Evolutionary conservation across 2,888 invertebrate genomes (phyloP).

Genomic region (Alviniconcha strummeri): DNA sequence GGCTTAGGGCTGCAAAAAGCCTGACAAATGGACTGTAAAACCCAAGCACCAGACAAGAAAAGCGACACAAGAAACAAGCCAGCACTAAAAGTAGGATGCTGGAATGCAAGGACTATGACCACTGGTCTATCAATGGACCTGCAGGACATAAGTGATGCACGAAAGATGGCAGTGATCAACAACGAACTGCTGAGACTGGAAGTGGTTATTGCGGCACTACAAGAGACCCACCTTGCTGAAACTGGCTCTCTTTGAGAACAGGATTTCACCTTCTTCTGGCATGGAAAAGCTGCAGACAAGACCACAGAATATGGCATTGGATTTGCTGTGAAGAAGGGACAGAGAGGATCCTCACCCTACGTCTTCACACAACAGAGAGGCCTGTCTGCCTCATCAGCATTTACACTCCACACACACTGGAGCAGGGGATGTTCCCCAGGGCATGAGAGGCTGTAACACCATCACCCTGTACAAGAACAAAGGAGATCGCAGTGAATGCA

Average conservation of each 20-base stretch:
- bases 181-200: constrained; percentile 14
- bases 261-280: too few relatives aligned
- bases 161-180: constrained; percentile 24
- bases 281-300: neutral
- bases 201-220: constrained; percentile 22
- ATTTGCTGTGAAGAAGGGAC: constrained; percentile 15
- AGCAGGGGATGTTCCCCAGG: too few relatives aligned
- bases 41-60: neutral
- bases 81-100: constrained; percentile 10
- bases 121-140: constrained; percentile 15
- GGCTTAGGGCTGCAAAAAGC: constrained; percentile 12
- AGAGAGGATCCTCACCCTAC: constrained; percentile 9
- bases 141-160: neutral
- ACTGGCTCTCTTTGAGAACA: neutral
- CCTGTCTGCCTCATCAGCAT: neutral
- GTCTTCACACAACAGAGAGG: constrained; percentile 13
- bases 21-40: neutral
- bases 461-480: too few relatives aligned
- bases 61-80: neutral
- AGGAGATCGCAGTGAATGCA: too few relatives aligned
- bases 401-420: too few relatives aligned
- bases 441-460: too few relatives aligned
- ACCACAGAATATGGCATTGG: constrained; percentile 14
- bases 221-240: constrained; percentile 17
- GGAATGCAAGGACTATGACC: constrained; percentile 23